Evolutionary conservation across 2,113 vertebrate species (phyloP).

Genomic region (Calypte anna): DNA sequence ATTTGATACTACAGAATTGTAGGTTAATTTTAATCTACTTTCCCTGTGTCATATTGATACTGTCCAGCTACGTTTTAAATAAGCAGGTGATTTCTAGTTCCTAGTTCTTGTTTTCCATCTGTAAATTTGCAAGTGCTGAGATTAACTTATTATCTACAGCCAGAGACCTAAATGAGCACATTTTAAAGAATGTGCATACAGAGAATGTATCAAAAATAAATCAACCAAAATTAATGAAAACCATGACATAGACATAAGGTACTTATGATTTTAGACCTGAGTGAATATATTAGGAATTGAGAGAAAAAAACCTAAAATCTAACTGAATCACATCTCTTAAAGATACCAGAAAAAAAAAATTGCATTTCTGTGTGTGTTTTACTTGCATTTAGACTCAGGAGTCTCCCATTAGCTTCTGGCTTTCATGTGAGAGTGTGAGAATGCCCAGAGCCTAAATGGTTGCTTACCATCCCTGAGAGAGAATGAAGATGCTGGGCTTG

Average conservation of each 20-base stretch:
- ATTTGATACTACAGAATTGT: slow-evolving; percentile 39
- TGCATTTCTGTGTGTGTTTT: neutral
- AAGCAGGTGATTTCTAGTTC: neutral
- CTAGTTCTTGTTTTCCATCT: neutral
- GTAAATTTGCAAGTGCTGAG: neutral
- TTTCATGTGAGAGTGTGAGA: neutral
- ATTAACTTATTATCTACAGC: neutral
- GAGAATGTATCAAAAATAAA: neutral
- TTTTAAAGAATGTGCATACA: neutral
- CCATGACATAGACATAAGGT: accelerated
- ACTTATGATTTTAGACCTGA: neutral
- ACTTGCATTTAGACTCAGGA: accelerated
- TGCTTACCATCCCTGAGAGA: neutral
- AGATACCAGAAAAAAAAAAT: neutral
- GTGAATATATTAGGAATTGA: neutral
- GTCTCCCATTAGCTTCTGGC: neutral
- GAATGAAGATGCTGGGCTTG: neutral
- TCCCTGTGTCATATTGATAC: slow-evolving; percentile 33
- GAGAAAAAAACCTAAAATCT: neutral
- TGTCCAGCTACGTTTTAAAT: slow-evolving; percentile 43
- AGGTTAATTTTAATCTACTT: slow-evolving; percentile 60
- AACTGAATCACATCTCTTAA: neutral
- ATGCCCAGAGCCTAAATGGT: neutral
- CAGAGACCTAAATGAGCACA: neutral
- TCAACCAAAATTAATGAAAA: neutral